Percentiles rank a stretch among this genome's conserved stretches.
Evolutionary conservation across 1,140 invertebrate species (phyloP).

Genomic region (Pristionchus pacificus): DNA sequence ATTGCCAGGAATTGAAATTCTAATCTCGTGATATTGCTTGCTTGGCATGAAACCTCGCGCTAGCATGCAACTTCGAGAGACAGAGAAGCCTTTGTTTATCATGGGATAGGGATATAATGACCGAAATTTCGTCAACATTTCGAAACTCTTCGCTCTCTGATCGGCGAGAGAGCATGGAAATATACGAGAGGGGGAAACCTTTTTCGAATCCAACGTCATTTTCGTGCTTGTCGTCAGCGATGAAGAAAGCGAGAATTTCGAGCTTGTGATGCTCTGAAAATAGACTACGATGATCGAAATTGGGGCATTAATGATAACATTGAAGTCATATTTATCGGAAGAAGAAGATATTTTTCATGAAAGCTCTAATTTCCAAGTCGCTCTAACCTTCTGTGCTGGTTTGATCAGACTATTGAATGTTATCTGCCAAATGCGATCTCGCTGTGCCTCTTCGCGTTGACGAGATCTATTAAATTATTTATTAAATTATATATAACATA

Average conservation of each 20-base stretch:
- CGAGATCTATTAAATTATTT: conserved; percentile 11
- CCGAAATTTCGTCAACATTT: not conserved
- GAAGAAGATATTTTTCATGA: not conserved
- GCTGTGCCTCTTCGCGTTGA: conserved; percentile 22
- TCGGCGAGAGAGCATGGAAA: not conserved
- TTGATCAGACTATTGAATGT: conserved; percentile 14
- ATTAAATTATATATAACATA: too few relatives aligned
- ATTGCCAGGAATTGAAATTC: too few relatives aligned
- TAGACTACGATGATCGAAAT: too few relatives aligned
- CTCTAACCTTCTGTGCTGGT: conserved; percentile 5
- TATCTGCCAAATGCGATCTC: conserved; percentile 28
- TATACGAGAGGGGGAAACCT: not conserved
- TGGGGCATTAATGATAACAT: too few relatives aligned
- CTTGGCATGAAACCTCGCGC: conserved; percentile 4
- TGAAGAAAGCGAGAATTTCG: conserved; percentile 3
- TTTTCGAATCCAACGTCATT: conserved; percentile 19
- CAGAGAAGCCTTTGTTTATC: too few relatives aligned
- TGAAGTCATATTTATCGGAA: too few relatives aligned
- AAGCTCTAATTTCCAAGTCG: not conserved
- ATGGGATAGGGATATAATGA: too few relatives aligned
- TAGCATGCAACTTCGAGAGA: too few relatives aligned
- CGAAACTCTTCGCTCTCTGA: conserved; percentile 3
- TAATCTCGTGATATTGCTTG: conserved; percentile 19
- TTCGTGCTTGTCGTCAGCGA: conserved; percentile 26
- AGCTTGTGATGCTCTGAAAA: not conserved